Conservation (phyloP, 2,888 invertebrate species). For the Oscheius myriophilus region DNA sequence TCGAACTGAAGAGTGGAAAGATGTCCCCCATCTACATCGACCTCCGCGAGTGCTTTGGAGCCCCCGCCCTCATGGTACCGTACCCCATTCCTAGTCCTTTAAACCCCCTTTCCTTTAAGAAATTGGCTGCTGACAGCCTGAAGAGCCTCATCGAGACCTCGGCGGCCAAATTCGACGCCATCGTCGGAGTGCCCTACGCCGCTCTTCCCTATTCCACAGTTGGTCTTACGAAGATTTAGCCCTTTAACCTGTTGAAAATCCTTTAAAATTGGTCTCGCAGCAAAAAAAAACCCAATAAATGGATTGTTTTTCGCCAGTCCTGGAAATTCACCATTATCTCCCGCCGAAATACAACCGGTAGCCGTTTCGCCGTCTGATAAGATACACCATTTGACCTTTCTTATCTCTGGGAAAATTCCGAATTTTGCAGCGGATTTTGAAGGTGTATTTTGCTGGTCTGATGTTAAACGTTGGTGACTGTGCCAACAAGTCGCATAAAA, state of each 20-base stretch:
- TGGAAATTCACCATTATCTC: background rate
- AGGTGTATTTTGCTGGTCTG: background rate
- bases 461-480: too few relatives aligned
- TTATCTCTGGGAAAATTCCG: background rate
- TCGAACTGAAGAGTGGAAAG: constrained; percentile 89
- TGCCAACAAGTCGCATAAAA: too few relatives aligned
- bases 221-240: constrained; percentile 34
- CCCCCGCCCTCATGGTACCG: constrained; percentile 85
- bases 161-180: constrained; percentile 61
- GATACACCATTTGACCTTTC: background rate
- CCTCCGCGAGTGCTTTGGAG: constrained; percentile 88
- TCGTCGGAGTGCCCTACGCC: constrained; percentile 83
- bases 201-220: constrained; percentile 92
- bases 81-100: background rate
- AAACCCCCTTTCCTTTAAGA: constrained; percentile 26
- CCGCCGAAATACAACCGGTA: background rate
- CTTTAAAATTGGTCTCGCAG: background rate
- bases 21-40: constrained; percentile 95
- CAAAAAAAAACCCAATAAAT: background rate
- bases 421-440: too few relatives aligned
- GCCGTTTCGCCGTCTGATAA: background rate
- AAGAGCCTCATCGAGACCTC: constrained; percentile 73
- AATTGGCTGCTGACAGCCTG: constrained; percentile 69
- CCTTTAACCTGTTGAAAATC: background rate
- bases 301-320: background rate